Percentiles rank a stretch among this genome's conserved stretches.
Evolutionary conservation across 2,888 invertebrate species (phyloP).

Genomic region (Oasisia sp.): DNA sequence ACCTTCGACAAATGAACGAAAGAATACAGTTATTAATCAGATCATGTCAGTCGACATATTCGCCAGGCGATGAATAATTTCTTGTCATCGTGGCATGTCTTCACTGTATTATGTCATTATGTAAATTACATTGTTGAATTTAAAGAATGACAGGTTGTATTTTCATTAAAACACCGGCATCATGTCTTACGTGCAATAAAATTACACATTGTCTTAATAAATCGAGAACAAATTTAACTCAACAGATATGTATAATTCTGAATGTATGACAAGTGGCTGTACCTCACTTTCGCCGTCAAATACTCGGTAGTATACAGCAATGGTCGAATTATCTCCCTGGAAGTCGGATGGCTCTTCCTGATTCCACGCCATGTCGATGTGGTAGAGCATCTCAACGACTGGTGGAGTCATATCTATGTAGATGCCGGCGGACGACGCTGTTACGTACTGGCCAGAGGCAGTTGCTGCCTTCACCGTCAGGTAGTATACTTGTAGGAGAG

Average conservation of each 20-base stretch:
- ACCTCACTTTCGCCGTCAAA: not conserved
- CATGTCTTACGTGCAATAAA: not conserved
- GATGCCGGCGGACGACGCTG: not conserved
- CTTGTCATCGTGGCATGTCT: not conserved
- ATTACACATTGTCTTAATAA: not conserved
- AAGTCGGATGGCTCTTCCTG: not conserved
- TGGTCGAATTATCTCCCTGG: not conserved
- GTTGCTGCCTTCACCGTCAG: not conserved
- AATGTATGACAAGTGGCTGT: not conserved
- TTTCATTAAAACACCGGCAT: not conserved
- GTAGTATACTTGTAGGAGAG: not conserved
- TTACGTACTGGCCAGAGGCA: not conserved
- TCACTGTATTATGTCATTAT: too few species aligned
- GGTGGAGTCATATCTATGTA: not conserved
- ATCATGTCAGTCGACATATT: not conserved
- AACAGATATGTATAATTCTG: not conserved
- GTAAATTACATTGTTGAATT: too few species aligned
- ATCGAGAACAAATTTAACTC: not conserved
- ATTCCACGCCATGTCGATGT: not conserved
- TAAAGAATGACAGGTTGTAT: not conserved
- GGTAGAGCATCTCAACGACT: not conserved
- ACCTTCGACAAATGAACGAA: not conserved
- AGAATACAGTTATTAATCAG: not conserved
- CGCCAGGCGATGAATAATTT: not conserved
- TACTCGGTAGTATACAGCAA: not conserved